Evolutionary conservation across 1,140 invertebrate genomes (phyloP), one percentile per base, ranked within the genome.

Genomic region (Thaumatotibia leucotreta): DNA sequence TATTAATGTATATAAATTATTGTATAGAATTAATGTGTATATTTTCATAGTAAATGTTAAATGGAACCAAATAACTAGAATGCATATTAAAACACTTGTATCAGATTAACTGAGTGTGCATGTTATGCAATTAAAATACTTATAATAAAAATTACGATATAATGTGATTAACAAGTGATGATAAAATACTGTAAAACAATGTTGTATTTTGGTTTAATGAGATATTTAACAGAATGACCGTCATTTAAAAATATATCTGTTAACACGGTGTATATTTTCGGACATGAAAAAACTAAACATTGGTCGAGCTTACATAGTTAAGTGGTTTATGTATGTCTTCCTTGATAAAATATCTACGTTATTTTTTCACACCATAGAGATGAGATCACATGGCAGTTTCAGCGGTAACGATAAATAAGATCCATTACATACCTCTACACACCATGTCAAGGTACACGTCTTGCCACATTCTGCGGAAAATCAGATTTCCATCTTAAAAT

Each of bases 41-140:
- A 90, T 90, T 90, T 90, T 90, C 84, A 86, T 90, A 90, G 84
- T 84, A 65, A 82, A 80, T 84, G 85, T 90, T 90, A 86, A 88
- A 84, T 79, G 85, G 88, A 88, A 90, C 88, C 88, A 88, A 88
- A 83, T 88, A 87, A 89, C 69, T 86, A 88, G 81, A 80, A 72
- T 73, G 73, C 73, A 72, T 81, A 73, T 52, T 63, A 61, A 67
- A 70, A 67, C 32, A 61, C 31, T 50, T 61, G 50, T 64, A 61
- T 67, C 32, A 58, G 61, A 73, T 72, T 61, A 70, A 70, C 65
- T 68, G 62, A 64, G 64, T 73, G 62, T 52, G 62, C 27, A 63
- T 24, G 54, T 67, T 67, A 33, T 52, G 61, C 66, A 58, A 49
- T 32, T 58, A 58, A 29, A 58, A 8, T 58, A 31, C 52, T 66